Conservation (phyloP, 2,888 invertebrate genomes). For the Drosophila koepferae region DNA sequence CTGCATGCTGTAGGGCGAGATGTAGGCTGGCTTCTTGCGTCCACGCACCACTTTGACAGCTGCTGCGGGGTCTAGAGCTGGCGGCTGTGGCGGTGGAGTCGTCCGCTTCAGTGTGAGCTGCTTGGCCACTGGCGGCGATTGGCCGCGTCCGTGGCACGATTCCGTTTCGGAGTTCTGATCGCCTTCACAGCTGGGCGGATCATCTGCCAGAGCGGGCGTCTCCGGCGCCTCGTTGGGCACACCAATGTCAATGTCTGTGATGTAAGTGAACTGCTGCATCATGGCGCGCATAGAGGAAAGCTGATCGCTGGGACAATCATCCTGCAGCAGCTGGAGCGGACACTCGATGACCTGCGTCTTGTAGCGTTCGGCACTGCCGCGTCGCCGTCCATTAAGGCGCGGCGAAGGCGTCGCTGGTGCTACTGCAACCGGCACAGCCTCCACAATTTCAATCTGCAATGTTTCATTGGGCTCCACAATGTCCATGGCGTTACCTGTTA, state of each 20-base stretch:
- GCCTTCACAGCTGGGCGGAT: constrained; percentile 86
- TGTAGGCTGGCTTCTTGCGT: constrained; percentile 88
- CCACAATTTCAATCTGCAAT: constrained; percentile 83
- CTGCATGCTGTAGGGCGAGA: constrained; percentile 87
- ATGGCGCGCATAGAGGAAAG: constrained; percentile 81
- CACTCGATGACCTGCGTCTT: constrained; percentile 88
- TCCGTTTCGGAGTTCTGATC: constrained; percentile 88
- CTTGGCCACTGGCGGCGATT: constrained; percentile 28
- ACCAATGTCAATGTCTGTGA: constrained; percentile 84
- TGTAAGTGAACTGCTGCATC: constrained; percentile 83
- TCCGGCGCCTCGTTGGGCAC: constrained; percentile 45
- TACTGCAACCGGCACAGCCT: constrained; percentile 84
- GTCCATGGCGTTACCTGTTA: constrained; percentile 85
- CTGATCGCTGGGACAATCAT: constrained; percentile 65
- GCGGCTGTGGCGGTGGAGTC: constrained; percentile 41
- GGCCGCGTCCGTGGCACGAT: constrained; percentile 83
- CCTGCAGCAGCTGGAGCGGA: constrained; percentile 51
- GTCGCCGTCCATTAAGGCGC: constrained; percentile 60
- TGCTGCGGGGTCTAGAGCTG: constrained; percentile 51
- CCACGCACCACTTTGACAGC: constrained; percentile 82
- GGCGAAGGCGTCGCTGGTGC: constrained; percentile 41
- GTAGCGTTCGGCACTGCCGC: constrained; percentile 88
- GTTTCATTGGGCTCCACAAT: constrained; percentile 76
- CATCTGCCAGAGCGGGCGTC: constrained; percentile 28
- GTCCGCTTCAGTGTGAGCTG: constrained; percentile 7